Base-by-base conservation (phyloP, 1,140 invertebrate species). In the Pinna nobilis region DNA sequence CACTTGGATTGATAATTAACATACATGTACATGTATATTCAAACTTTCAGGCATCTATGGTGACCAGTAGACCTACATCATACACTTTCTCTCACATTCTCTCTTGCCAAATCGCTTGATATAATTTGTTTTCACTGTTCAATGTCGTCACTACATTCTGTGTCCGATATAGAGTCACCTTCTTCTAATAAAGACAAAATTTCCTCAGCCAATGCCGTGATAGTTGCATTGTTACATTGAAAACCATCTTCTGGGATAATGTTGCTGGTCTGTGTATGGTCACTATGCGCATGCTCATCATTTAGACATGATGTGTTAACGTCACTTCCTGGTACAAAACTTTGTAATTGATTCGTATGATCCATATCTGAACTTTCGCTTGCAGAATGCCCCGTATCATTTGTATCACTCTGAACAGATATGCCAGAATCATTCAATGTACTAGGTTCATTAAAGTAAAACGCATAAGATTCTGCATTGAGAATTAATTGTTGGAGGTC, bases 121-220 rank as follows among this genome's bases (percentile, higher is more conserved):
- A n/a, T n/a, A n/a, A n/a, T n/a, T n/a, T n/a, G n/a, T n/a, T n/a
- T n/a, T n/a, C n/a, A n/a, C n/a, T n/a, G n/a, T n/a, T n/a, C n/a
- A n/a, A n/a, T n/a, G n/a, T n/a, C n/a, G n/a, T n/a, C n/a, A n/a
- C n/a, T n/a, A n/a, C n/a, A n/a, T n/a, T n/a, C n/a, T n/a, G n/a
- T n/a, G n/a, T n/a, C n/a, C n/a, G n/a, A n/a, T n/a, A n/a, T n/a
- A n/a, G 41, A 23, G 11, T 67, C 68, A 6, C 47, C 68, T 23
- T 66, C 63, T 63, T 68, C 70, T 23, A 77, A 37, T 9, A 77
- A 70, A 61, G 65, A 70, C 59, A 77, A 39, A 53, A 77, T 63
- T 69, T 77, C 75, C 49, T 77, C 65, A 15, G 75, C 69, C 18
- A 77, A 41, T 44, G 47, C 57, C 1, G 66, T 37, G 37, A 77